Conservation (phyloP, 2,113 vertebrate genomes). For the Xiphophorus maculatus region DNA sequence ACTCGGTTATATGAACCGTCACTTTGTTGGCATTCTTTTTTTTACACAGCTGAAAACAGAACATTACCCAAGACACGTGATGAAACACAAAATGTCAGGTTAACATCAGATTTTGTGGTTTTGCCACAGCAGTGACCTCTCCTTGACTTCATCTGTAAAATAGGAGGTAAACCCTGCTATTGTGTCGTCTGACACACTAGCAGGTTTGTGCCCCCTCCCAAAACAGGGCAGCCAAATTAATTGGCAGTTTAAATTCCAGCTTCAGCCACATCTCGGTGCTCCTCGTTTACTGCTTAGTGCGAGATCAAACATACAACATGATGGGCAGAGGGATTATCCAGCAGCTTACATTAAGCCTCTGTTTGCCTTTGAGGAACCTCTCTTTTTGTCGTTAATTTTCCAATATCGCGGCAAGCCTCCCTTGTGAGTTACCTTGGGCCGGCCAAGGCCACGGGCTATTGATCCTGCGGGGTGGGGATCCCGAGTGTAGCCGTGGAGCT, state of each 20-base stretch:
- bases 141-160: neutral
- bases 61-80: no score
- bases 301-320: slow-evolving; percentile 60
- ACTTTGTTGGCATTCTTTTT: no score
- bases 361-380: slow-evolving; percentile 58
- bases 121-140: neutral
- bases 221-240: slow-evolving; percentile 29
- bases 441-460: slow-evolving; percentile 68
- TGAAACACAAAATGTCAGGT: neutral
- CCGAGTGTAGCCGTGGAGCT: slow-evolving; percentile 13
- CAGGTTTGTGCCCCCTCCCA: neutral
- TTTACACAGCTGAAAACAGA: no score
- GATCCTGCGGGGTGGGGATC: slow-evolving; percentile 64
- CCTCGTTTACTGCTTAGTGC: slow-evolving; percentile 39
- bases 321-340: slow-evolving; percentile 62
- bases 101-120: neutral
- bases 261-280: slow-evolving; percentile 30
- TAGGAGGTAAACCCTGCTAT: neutral
- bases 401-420: slow-evolving; percentile 47
- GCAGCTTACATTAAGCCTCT: slow-evolving; percentile 51
- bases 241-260: slow-evolving; percentile 34
- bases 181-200: neutral
- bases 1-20: no score
- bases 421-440: slow-evolving; percentile 41
- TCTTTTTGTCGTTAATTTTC: slow-evolving; percentile 54